These are phyloP conservation scores for Lerema accius DNA, from an alignment of 1,140 invertebrate genomes.

Conservation along the genomic window DNA sequence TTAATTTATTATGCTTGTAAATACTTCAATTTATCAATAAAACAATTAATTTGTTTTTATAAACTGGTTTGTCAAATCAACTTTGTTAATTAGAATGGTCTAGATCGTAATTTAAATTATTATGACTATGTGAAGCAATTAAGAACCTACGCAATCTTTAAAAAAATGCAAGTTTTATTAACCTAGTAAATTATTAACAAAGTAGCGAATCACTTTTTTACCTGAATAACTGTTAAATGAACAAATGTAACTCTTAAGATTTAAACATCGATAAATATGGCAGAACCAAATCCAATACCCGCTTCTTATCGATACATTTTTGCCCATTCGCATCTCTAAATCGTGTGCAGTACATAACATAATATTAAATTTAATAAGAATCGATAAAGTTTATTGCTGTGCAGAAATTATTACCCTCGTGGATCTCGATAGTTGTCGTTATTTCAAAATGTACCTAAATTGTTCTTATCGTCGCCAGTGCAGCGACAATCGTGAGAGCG, in stretches of 20 bases:
- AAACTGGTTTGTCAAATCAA: slow-evolving; percentile 11
- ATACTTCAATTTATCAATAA: slow-evolving; percentile 21
- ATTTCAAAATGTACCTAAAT: slow-evolving; percentile 69
- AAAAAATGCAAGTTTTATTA: too few relatives aligned
- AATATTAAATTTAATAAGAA: slow-evolving; percentile 76
- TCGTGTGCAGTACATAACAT: slow-evolving; percentile 40
- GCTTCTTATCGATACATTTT: slow-evolving; percentile 27
- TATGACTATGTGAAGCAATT: slow-evolving; percentile 1
- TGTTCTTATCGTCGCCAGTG: slow-evolving; percentile 61
- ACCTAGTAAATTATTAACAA: too few relatives aligned
- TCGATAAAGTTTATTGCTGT: slow-evolving; percentile 76
- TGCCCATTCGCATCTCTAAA: slow-evolving; percentile 5
- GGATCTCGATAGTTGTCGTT: slow-evolving; percentile 74
- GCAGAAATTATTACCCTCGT: slow-evolving; percentile 77
- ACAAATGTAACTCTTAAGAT: too few relatives aligned
- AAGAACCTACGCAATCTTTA: background rate
- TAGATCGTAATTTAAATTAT: slow-evolving; percentile 8
- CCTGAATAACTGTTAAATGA: too few relatives aligned
- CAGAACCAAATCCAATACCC: background rate
- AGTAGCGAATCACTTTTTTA: too few relatives aligned
- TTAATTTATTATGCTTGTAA: slow-evolving; percentile 27
- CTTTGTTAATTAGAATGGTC: background rate
- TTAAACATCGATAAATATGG: background rate
- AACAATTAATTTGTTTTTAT: slow-evolving; percentile 23
- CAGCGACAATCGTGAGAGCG: slow-evolving; percentile 72